Evolutionary conservation across 1,140 invertebrate species (phyloP), one percentile per base, ranked within the genome.

Genomic region (Saxidomus purpurata): DNA sequence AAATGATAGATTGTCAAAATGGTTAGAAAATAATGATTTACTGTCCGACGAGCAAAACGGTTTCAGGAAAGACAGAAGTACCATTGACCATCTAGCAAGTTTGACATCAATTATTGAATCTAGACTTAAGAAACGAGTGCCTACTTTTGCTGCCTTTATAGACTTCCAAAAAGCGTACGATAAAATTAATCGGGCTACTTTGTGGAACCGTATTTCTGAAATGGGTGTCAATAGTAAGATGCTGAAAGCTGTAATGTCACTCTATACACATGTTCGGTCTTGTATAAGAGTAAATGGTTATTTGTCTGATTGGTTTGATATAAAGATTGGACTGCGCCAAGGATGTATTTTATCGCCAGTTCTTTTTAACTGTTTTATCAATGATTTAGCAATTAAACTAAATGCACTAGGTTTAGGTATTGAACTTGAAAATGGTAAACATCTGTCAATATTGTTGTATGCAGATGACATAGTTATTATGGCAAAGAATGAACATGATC

Each of bases 131-230:
- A 43, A 67, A 36, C 49, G 59, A 38, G 19, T 34, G 31, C 38
- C 89, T 31, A 85, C 71, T 25, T 86, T 85, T 79, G 28, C 25
- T 13, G 69, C 79, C 9, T 90, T 47, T 67, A 85, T 90, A 40
- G 89, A 90, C 49, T 90, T 90, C 17, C 43, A 55, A 31, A 85
- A 86, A 85, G 77, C 88, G 13, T 79, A 85, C 43, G 83, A 80
- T 52, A 67, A 17, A 63, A 55, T 80, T 19, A 34, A 69, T 31
- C 43, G 82, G 55, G n/a, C 49, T 55, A 61, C 25, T 77, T 61
- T 80, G 63, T 85, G 82, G 82, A 74, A 52, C 38, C 61, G 38
- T 49, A 47, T 85, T 85, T 40, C 61, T 22, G 25, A 31, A 34
- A 71, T 74, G 82, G 82, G 61, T 0, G 47, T 85, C 13, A 85